A percentile compares a stretch with the other conserved stretches of the same genome.
phyloP scores from a whole-genome alignment of 2,113 vertebrate species.

The Lethenteron reissneri region DNA sequence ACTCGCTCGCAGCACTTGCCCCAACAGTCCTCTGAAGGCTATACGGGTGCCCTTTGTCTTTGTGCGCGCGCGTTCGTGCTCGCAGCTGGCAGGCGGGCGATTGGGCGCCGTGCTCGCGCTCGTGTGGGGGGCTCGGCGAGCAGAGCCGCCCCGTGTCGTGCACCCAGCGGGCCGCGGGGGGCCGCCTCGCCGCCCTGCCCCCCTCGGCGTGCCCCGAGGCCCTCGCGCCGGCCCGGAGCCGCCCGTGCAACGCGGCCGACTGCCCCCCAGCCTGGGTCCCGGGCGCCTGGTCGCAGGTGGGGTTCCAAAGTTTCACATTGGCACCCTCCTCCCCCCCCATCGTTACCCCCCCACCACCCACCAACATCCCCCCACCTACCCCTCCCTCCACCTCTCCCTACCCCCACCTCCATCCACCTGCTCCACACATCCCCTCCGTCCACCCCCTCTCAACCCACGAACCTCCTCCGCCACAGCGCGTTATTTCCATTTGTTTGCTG shows the following conservation, averaged over 20 bases:
- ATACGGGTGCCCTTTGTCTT: no score
- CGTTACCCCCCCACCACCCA: not conserved
- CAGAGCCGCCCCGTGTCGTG: constrained; percentile 52
- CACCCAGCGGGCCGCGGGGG: constrained; percentile 49
- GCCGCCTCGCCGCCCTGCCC: constrained; percentile 37
- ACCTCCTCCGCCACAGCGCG: not conserved
- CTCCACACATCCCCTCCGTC: not conserved
- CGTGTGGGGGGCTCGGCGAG: constrained; percentile 51
- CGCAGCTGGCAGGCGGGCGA: constrained; percentile 51
- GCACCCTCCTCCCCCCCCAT: not conserved
- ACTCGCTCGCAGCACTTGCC: no score
- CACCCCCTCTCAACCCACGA: not conserved
- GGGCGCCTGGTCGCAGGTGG: constrained; percentile 69
- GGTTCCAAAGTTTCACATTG: not conserved
- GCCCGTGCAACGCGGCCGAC: constrained; percentile 42
- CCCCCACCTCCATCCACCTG: not conserved
- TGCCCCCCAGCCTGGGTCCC: constrained; percentile 63
- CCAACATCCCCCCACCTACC: not conserved
- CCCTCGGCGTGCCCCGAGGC: constrained; percentile 53
- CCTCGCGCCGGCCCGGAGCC: constrained; percentile 41
- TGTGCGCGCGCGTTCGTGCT: no score
- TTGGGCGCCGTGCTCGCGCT: constrained; percentile 51
- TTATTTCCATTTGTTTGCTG: not conserved
- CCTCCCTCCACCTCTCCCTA: not conserved
- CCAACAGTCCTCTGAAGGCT: no score